Percentiles rank a stretch among this genome's conserved stretches.
These are phyloP conservation scores for Osmoderma eremita DNA, from an alignment of 2,888 invertebrate genomes.

Conservation along the genomic window DNA sequence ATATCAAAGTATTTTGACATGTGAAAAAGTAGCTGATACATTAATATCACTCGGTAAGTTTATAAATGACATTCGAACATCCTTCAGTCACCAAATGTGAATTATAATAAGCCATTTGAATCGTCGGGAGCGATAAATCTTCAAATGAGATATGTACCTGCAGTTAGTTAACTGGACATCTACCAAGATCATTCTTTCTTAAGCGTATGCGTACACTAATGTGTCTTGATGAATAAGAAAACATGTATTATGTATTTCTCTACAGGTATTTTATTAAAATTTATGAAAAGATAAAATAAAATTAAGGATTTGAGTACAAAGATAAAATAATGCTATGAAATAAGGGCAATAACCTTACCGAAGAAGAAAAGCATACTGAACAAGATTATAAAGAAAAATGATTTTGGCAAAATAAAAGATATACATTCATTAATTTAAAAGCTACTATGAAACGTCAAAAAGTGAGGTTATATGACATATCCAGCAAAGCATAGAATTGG, in stretches of 20 bases:
- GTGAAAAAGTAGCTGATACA: slow-evolving; percentile 57
- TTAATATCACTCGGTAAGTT: slow-evolving; percentile 55
- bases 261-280: too few species aligned
- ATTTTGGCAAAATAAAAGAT: too few species aligned
- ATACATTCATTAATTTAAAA: too few species aligned
- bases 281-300: too few species aligned
- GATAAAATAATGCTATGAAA: too few species aligned
- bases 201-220: background rate
- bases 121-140: slow-evolving; percentile 21
- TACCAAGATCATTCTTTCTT: background rate
- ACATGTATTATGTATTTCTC: background rate
- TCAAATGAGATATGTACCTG: slow-evolving; percentile 20
- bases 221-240: background rate
- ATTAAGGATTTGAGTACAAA: too few species aligned
- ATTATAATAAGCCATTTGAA: slow-evolving; percentile 45
- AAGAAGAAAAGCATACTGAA: too few species aligned
- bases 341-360: too few species aligned
- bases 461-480: too few species aligned
- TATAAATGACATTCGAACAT: slow-evolving; percentile 54
- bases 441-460: too few species aligned
- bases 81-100: slow-evolving; percentile 49
- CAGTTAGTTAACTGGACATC: slow-evolving; percentile 9
- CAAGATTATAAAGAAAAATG: too few species aligned
- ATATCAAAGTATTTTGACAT: slow-evolving; percentile 59
- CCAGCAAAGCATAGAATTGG: too few species aligned